Conservation (phyloP, 2,888 invertebrate species). For the Zeuzera pyrina region DNA sequence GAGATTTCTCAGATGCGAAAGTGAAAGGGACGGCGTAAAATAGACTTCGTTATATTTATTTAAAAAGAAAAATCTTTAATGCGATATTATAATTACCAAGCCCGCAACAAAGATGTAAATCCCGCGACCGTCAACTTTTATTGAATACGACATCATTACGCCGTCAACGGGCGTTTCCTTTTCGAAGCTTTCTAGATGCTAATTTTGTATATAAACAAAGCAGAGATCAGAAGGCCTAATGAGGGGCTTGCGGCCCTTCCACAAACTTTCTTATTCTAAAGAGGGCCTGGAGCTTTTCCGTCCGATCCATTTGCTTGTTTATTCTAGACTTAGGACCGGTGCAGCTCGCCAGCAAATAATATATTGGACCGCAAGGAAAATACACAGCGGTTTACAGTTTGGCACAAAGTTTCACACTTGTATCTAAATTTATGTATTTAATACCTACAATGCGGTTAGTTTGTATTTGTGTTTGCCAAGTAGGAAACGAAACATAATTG, state of each 20-base stretch:
- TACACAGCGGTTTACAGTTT: constrained; percentile 22
- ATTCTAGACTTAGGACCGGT: constrained; percentile 46
- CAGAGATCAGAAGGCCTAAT: constrained; percentile 63
- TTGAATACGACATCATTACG: constrained; percentile 48
- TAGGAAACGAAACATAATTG: too few species aligned
- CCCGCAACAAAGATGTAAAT: constrained; percentile 27
- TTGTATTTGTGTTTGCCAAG: too few species aligned
- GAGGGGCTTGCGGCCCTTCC: constrained; percentile 52
- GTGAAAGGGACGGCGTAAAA: constrained; percentile 5
- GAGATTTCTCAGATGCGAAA: too few species aligned
- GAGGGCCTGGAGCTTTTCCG: constrained; percentile 54
- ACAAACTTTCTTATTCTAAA: constrained; percentile 63
- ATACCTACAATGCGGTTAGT: too few species aligned
- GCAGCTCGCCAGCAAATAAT: too few species aligned
- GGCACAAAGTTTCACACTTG: constrained; percentile 20
- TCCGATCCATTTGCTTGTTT: constrained; percentile 67
- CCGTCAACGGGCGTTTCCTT: constrained; percentile 34
- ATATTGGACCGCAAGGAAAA: neutral
- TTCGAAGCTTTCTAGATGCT: constrained; percentile 55
- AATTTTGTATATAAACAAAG: constrained; percentile 68
- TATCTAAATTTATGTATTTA: too few species aligned
- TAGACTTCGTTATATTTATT: constrained; percentile 6
- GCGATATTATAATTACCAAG: constrained; percentile 20
- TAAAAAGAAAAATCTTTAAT: constrained; percentile 11
- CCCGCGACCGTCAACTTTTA: constrained; percentile 27